Evolutionary conservation across 2,113 vertebrate genomes (phyloP).

Genomic region (Dolichallabes microphthalmus): DNA sequence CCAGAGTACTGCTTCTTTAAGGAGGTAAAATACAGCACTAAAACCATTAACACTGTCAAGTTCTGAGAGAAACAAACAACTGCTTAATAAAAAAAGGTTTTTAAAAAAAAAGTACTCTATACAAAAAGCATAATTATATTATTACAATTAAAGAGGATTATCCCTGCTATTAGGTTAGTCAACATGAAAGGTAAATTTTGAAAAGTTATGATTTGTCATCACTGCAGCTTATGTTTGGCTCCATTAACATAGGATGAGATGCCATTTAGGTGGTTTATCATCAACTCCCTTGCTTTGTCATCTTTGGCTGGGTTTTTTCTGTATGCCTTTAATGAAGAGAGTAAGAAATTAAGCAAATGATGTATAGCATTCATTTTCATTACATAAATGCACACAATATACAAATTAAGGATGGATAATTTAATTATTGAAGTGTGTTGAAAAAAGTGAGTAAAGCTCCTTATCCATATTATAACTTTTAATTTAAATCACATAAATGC

Average conservation of each 20-base stretch:
- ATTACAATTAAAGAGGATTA: constrained; percentile 40
- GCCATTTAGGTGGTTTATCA: constrained; percentile 77
- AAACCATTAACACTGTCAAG: background rate
- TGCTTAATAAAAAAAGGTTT: constrained; percentile 42
- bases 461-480: too few species aligned
- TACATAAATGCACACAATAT: background rate
- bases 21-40: constrained; percentile 15
- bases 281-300: constrained; percentile 61
- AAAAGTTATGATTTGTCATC: constrained; percentile 40
- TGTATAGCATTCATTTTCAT: background rate
- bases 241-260: constrained; percentile 69
- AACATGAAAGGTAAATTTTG: constrained; percentile 21
- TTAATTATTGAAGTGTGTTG: too few species aligned
- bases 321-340: constrained; percentile 72
- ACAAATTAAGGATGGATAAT: too few species aligned
- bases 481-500: too few species aligned
- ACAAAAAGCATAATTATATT: constrained; percentile 32
- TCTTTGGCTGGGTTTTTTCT: constrained; percentile 67
- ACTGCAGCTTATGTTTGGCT: constrained; percentile 74
- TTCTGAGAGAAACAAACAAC: constrained; percentile 33
- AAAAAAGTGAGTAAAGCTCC: too few species aligned
- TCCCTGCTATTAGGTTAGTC: constrained; percentile 43
- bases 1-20: background rate
- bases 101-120: constrained; percentile 44
- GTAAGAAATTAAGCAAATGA: background rate